These are phyloP conservation scores for Chrysolina oricalcia DNA, from an alignment of 2,888 invertebrate species.

Conservation along the genomic window DNA sequence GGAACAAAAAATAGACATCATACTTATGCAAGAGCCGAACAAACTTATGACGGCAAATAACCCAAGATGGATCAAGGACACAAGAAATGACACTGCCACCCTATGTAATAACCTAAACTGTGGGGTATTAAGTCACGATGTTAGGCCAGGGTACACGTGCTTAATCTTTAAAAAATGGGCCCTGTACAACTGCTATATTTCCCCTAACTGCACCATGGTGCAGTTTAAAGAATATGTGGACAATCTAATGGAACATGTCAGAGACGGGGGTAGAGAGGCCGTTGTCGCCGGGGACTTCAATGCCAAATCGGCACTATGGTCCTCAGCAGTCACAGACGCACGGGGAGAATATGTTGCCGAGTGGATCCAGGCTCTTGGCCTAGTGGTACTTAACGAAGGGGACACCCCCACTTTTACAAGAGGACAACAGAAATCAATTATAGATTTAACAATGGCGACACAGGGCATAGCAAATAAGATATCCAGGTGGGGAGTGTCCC, in stretches of 20 bases:
- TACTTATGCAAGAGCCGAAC: too few relatives aligned
- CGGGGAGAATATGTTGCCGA: conserved; percentile 30
- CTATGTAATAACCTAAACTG: too few relatives aligned
- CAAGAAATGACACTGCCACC: too few relatives aligned
- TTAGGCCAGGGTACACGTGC: too few relatives aligned
- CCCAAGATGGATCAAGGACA: too few relatives aligned
- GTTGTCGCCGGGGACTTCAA: conserved; percentile 37
- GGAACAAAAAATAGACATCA: too few relatives aligned
- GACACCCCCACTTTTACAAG: background rate
- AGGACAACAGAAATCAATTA: too few relatives aligned
- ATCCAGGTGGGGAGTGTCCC: background rate
- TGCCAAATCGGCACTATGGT: conserved; percentile 37
- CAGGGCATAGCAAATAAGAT: background rate
- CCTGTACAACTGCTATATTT: conserved; percentile 27
- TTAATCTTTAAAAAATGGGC: too few relatives aligned
- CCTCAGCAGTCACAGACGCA: conserved; percentile 21
- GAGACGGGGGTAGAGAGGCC: background rate
- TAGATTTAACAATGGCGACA: background rate
- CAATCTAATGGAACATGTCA: too few relatives aligned
- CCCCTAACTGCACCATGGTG: background rate
- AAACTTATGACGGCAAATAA: too few relatives aligned
- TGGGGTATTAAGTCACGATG: too few relatives aligned
- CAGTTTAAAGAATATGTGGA: too few relatives aligned
- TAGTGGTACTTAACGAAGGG: background rate
- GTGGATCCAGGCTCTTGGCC: background rate